phyloP scores from a whole-genome alignment of 2,888 invertebrate species.

The Dolichopus griseipennis region DNA sequence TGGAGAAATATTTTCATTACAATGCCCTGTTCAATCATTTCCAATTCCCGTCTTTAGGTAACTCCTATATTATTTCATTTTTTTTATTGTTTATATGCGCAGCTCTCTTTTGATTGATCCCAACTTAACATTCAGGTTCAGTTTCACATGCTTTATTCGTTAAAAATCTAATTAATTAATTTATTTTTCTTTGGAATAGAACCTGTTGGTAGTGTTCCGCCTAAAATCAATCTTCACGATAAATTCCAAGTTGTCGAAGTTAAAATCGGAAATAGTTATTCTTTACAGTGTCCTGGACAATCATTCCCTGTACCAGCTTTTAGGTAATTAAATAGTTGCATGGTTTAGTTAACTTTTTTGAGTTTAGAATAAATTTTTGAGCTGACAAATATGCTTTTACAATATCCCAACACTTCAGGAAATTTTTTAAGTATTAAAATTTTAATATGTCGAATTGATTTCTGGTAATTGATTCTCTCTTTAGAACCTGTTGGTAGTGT shows the following conservation, averaged over 20 bases:
- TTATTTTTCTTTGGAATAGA: constrained; percentile 29
- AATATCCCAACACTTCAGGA: too few relatives aligned
- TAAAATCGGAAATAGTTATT: constrained; percentile 46
- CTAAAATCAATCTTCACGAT: constrained; percentile 52
- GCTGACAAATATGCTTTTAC: too few relatives aligned
- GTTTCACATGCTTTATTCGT: too few relatives aligned
- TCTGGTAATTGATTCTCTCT: constrained; percentile 19
- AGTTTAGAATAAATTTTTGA: too few relatives aligned
- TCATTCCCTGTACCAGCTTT: constrained; percentile 64
- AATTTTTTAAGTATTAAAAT: too few relatives aligned
- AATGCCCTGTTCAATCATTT: constrained; percentile 65
- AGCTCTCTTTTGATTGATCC: background rate
- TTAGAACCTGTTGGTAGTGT: constrained; percentile 48
- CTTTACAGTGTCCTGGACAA: constrained; percentile 63
- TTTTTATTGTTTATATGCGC: background rate
- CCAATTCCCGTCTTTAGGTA: constrained; percentile 42
- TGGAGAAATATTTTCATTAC: constrained; percentile 47
- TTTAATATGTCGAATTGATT: too few relatives aligned
- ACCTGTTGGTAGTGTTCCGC: constrained; percentile 48
- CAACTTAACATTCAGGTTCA: background rate
- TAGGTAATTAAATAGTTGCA: constrained; percentile 44
- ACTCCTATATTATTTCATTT: background rate
- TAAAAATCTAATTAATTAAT: background rate
- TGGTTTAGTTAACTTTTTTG: too few relatives aligned
- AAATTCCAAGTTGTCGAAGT: constrained; percentile 43